Evolutionary conservation across 2,888 invertebrate species (phyloP).

Genomic region (Xestia rhomboidea): DNA sequence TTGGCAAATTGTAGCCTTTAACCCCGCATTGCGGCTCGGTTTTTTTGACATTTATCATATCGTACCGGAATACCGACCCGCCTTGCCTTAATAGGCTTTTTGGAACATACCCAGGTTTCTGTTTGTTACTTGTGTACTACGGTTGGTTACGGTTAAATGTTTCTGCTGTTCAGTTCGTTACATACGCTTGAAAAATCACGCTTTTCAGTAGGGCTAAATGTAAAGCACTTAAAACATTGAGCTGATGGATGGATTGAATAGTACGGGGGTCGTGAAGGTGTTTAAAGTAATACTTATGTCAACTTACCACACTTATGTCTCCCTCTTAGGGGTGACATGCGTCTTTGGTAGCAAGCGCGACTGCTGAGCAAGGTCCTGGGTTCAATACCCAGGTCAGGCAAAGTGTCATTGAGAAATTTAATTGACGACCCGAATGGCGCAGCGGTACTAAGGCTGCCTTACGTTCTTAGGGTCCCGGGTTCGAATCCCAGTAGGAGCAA

Average conservation of each 20-base stretch:
- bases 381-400: neutral
- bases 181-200: too few species aligned
- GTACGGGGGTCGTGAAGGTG: too few species aligned
- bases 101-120: conserved; percentile 87
- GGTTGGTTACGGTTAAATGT: conserved; percentile 29
- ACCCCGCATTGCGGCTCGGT: conserved; percentile 86
- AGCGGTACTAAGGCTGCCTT: too few species aligned
- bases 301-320: neutral
- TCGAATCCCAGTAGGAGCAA: too few species aligned
- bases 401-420: too few species aligned
- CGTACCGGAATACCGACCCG: conserved; percentile 68
- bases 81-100: conserved; percentile 84
- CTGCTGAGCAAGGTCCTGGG: neutral
- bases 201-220: too few species aligned
- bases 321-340: neutral
- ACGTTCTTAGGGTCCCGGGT: too few species aligned
- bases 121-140: conserved; percentile 52
- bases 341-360: neutral
- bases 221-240: too few species aligned
- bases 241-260: too few species aligned
- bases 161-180: neutral
- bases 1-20: conserved; percentile 73
- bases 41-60: conserved; percentile 88
- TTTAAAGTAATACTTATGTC: too few species aligned
- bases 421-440: too few species aligned